phyloP scores from a whole-genome alignment of 2,113 vertebrate genomes.

The Peucedramus taeniatus region DNA sequence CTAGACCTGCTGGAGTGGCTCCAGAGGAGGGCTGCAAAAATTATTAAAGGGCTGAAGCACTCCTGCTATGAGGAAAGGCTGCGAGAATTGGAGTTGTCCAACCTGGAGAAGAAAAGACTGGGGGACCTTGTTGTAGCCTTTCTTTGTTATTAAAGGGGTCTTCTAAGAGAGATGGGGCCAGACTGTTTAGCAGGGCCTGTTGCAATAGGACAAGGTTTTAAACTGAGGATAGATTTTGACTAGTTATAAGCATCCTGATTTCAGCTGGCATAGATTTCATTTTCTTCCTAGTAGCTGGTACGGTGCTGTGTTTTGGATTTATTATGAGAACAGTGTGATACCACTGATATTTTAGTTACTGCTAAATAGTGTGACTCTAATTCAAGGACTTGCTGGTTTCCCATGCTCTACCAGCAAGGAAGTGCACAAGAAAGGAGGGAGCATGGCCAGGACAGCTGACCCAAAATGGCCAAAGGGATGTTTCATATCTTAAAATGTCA shows the following conservation, averaged over 20 bases:
- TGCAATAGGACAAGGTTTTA: not conserved
- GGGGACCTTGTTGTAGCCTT: not conserved
- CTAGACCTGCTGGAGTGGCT: not conserved
- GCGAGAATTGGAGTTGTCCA: not conserved
- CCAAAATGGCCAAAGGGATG: not conserved
- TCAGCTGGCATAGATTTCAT: not conserved
- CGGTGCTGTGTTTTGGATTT: not conserved
- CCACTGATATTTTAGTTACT: not conserved
- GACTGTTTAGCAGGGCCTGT: not conserved
- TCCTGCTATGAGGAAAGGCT: not conserved
- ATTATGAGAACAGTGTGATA: not conserved
- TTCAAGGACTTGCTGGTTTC: not conserved
- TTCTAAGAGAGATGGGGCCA: not conserved
- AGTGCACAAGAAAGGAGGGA: not conserved
- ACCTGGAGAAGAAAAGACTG: not conserved
- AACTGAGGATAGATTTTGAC: not conserved
- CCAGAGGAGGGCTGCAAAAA: not conserved
- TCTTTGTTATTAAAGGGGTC: not conserved
- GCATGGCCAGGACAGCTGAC: not conserved
- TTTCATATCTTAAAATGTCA: not conserved
- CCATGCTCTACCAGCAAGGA: fast-evolving
- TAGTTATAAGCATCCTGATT: not conserved
- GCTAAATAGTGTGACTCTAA: not conserved
- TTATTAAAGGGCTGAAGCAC: not conserved
- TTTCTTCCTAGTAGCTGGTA: not conserved